A percentile compares a stretch with the other conserved stretches of the same genome.
Evolutionary conservation across 2,888 invertebrate species (phyloP).

Genomic region (Hofmannophila pseudospretella): DNA sequence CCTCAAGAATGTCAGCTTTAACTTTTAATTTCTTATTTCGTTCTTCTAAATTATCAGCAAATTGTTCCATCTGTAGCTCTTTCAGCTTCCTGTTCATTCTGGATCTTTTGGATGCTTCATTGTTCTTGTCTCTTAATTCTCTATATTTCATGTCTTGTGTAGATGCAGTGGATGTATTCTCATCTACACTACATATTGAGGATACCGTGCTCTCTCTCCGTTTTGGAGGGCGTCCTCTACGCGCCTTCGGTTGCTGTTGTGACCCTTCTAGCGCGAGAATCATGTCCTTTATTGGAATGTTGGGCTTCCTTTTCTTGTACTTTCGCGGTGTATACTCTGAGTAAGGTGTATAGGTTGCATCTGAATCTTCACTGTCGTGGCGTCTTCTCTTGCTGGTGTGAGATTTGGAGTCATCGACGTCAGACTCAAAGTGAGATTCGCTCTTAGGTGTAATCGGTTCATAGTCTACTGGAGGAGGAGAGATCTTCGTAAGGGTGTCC

Average conservation of each 20-base stretch:
- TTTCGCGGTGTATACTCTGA: constrained; percentile 45
- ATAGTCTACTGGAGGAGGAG: constrained; percentile 45
- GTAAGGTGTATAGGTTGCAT: constrained; percentile 62
- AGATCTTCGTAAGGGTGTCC: constrained; percentile 29
- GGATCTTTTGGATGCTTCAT: constrained; percentile 86
- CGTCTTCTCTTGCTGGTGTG: constrained; percentile 40
- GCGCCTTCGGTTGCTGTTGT: constrained; percentile 52
- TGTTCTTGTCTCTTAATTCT: constrained; percentile 85
- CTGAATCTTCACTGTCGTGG: constrained; percentile 63
- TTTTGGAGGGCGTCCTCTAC: constrained; percentile 77
- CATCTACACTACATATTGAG: constrained; percentile 62
- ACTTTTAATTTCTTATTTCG: constrained; percentile 81
- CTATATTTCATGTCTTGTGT: constrained; percentile 78
- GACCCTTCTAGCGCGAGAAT: constrained; percentile 60
- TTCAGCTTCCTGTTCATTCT: constrained; percentile 83
- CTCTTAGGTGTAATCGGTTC: constrained; percentile 62
- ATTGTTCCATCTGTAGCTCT: constrained; percentile 71
- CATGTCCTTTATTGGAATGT: constrained; percentile 61
- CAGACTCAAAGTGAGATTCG: constrained; percentile 62
- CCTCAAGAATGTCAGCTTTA: constrained; percentile 82
- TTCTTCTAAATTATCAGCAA: constrained; percentile 76
- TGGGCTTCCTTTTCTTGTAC: constrained; percentile 54
- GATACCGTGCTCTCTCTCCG: constrained; percentile 66
- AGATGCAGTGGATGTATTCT: constrained; percentile 53
- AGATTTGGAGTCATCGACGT: constrained; percentile 48